These are phyloP conservation scores for Eubucco bourcierii DNA, from an alignment of 2,113 vertebrate species.

Conservation along the genomic window DNA sequence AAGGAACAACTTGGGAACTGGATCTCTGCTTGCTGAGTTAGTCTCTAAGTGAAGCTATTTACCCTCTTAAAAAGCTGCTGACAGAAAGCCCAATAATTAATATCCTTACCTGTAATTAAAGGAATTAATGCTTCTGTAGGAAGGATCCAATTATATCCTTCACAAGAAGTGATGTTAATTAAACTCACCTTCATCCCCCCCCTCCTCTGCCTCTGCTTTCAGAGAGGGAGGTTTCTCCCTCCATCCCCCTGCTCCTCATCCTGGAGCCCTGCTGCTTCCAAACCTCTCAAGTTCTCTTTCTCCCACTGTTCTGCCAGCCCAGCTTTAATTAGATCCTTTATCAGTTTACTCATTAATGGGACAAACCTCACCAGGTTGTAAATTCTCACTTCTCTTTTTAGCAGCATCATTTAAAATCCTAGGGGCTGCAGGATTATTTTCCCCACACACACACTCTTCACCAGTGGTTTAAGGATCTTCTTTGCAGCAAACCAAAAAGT, in stretches of 20 bases:
- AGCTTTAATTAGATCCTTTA: constrained; percentile 52
- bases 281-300: constrained; percentile 20
- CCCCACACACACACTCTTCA: neutral
- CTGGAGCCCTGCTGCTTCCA: constrained; percentile 29
- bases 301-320: constrained; percentile 46
- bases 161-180: constrained; percentile 32
- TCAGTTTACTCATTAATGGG: constrained; percentile 24
- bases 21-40: constrained; percentile 62
- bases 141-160: constrained; percentile 22
- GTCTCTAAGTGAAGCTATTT: constrained; percentile 46
- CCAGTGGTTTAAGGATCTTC: neutral
- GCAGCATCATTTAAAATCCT: constrained; percentile 29
- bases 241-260: accelerated
- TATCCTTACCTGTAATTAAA: constrained; percentile 38
- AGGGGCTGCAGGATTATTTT: neutral
- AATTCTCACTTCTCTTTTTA: neutral
- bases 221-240: neutral
- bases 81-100: constrained; percentile 50
- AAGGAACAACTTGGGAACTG: neutral
- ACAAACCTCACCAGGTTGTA: constrained; percentile 55
- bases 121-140: constrained; percentile 20
- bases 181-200: neutral
- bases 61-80: constrained; percentile 31
- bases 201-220: neutral
- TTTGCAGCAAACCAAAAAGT: neutral